These are phyloP conservation scores for Leptinotarsa undecemlineata DNA, from an alignment of 1,140 invertebrate genomes.

Conservation along the genomic window DNA sequence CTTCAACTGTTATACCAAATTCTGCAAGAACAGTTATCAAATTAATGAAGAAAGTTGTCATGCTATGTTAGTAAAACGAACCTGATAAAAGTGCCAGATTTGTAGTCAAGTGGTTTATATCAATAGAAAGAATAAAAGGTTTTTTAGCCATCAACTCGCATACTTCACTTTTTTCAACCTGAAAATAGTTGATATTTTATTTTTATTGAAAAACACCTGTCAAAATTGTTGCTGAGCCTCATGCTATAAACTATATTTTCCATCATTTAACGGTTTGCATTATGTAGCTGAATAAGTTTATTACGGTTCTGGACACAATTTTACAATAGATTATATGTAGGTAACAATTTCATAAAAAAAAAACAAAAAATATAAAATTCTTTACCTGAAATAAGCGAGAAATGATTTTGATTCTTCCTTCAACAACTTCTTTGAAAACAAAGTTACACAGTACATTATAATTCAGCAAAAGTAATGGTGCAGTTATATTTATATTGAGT, in stretches of 20 bases:
- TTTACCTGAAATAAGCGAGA: constrained; percentile 37
- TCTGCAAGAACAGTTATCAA: constrained; percentile 41
- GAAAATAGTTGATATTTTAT: constrained; percentile 9
- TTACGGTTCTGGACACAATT: too few species aligned
- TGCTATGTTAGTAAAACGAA: constrained; percentile 1
- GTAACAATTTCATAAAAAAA: too few species aligned
- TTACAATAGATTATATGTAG: too few species aligned
- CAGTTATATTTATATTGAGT: constrained; percentile 32
- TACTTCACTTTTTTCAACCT: constrained; percentile 32
- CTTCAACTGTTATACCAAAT: constrained; percentile 54
- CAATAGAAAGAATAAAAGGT: constrained; percentile 37
- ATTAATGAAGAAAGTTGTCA: not conserved
- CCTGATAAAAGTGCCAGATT: constrained; percentile 36
- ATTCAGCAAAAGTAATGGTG: constrained; percentile 34
- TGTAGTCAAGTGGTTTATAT: constrained; percentile 34
- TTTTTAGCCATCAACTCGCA: constrained; percentile 37
- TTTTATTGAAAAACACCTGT: constrained; percentile 20
- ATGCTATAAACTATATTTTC: too few species aligned
- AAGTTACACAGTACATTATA: constrained; percentile 29
- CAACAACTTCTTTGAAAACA: constrained; percentile 26
- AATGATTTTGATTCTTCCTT: constrained; percentile 34
- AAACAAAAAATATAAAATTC: too few species aligned
- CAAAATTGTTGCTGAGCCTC: not conserved
- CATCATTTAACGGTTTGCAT: too few species aligned
- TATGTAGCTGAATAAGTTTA: too few species aligned